phyloP scores from a whole-genome alignment of 1,140 invertebrate genomes.

The Melipona quadrifasciata region DNA sequence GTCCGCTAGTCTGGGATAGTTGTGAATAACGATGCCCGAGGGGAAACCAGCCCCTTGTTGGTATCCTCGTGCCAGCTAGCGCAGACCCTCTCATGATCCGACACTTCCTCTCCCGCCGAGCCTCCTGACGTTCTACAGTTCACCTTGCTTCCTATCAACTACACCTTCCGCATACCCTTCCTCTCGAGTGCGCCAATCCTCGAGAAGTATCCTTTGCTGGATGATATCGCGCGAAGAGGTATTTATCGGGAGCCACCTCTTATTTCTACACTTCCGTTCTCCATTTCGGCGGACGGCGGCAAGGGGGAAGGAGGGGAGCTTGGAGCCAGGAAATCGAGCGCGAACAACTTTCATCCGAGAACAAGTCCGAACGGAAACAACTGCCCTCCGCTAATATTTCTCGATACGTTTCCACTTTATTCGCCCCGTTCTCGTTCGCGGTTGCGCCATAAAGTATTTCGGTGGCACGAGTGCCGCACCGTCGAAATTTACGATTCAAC shows the following conservation, averaged over 20 bases:
- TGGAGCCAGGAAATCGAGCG: neutral
- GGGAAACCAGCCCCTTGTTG: slow-evolving; percentile 66
- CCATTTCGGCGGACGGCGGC: neutral
- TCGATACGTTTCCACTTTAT: neutral
- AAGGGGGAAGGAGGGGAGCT: neutral
- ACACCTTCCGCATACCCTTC: slow-evolving; percentile 2
- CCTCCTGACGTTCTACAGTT: slow-evolving; percentile 11
- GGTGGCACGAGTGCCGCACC: too few species aligned
- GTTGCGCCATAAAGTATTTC: neutral
- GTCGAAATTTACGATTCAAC: neutral
- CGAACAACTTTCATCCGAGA: slow-evolving; percentile 26
- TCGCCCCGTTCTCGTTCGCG: neutral
- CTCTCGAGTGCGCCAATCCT: neutral
- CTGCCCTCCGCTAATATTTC: slow-evolving; percentile 2
- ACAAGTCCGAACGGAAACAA: neutral
- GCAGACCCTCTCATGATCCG: slow-evolving; percentile 41
- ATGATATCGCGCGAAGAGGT: neutral
- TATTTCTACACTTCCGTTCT: slow-evolving; percentile 19
- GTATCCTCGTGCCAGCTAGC: slow-evolving; percentile 38
- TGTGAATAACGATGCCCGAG: slow-evolving; percentile 77
- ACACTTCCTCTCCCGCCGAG: slow-evolving; percentile 6
- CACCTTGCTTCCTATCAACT: slow-evolving; percentile 49
- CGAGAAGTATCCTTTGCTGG: neutral
- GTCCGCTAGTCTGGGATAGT: slow-evolving; percentile 67
- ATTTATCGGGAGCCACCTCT: slow-evolving; percentile 22